These are phyloP conservation scores for Calycopis cecrops DNA, from an alignment of 1,140 invertebrate species.

Conservation along the genomic window DNA sequence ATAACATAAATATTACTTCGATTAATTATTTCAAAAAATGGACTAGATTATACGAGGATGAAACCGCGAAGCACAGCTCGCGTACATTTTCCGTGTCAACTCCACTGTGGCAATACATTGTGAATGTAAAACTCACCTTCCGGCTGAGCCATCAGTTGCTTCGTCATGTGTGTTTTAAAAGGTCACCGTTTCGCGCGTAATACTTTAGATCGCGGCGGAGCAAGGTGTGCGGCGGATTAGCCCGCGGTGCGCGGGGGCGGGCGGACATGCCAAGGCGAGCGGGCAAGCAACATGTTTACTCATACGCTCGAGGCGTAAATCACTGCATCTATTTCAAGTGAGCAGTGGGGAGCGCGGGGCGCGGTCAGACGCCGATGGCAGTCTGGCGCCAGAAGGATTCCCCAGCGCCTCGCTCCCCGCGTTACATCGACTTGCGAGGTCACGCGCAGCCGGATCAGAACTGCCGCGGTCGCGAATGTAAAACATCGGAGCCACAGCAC, in stretches of 20 bases:
- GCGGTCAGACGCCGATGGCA: constrained; percentile 64
- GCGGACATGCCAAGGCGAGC: constrained; percentile 67
- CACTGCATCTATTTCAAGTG: constrained; percentile 71
- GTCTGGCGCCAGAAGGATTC: constrained; percentile 76
- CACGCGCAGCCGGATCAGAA: constrained; percentile 49
- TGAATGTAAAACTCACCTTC: constrained; percentile 17
- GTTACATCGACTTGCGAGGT: constrained; percentile 36
- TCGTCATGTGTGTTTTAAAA: constrained; percentile 12
- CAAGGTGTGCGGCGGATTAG: constrained; percentile 36
- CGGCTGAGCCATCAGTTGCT: constrained; percentile 5
- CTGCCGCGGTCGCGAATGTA: constrained; percentile 30
- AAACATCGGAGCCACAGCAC: background rate
- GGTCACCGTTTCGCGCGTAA: constrained; percentile 22
- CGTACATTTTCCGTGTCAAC: background rate
- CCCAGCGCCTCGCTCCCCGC: constrained; percentile 64
- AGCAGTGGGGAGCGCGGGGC: constrained; percentile 47
- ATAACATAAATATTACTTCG: no score
- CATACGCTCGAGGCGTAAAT: constrained; percentile 70
- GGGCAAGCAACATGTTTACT: constrained; percentile 67
- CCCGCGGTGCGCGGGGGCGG: constrained; percentile 50
- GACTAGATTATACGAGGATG: background rate
- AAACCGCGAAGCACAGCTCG: background rate
- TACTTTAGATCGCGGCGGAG: constrained; percentile 26
- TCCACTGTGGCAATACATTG: constrained; percentile 10
- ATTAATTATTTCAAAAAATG: no score